A percentile compares a stretch with the other conserved stretches of the same genome.
phyloP scores from a whole-genome alignment of 2,797 vertebrate species.

The Characodon lateralis region DNA sequence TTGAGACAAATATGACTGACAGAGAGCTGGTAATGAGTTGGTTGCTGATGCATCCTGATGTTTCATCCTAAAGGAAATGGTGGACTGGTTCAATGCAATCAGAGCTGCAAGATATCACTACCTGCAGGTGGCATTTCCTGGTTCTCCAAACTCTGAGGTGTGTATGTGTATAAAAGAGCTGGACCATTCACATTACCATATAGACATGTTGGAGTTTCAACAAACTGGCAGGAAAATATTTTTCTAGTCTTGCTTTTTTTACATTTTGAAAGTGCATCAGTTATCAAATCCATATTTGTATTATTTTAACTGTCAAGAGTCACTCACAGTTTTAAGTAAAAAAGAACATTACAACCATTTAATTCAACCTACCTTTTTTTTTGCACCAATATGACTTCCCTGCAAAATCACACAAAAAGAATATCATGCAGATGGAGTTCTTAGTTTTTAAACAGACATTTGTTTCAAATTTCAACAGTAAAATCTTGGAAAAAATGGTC shows the following conservation, averaged over 20 bases:
- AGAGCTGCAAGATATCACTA: constrained; percentile 94
- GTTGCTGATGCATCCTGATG: constrained; percentile 1
- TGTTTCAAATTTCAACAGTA: neutral
- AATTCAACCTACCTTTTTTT: neutral
- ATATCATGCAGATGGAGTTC: neutral
- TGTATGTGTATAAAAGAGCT: neutral
- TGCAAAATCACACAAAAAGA: neutral
- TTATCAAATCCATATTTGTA: neutral
- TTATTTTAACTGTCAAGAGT: neutral
- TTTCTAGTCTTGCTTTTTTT: neutral
- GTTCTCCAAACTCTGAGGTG: constrained; percentile 85
- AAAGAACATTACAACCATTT: neutral
- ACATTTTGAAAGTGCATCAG: neutral
- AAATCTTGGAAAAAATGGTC: neutral
- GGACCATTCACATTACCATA: neutral
- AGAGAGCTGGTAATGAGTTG: neutral
- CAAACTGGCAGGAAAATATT: too few species aligned
- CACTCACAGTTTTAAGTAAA: neutral
- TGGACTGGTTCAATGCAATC: constrained; percentile 98
- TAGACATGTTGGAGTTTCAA: neutral
- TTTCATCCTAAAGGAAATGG: constrained; percentile 85
- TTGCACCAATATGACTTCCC: neutral
- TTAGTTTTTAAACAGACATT: neutral
- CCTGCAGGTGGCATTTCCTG: constrained; percentile 95
- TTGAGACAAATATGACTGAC: neutral